phyloP scores from a whole-genome alignment of 2,888 invertebrate genomes.

The Leptogaster cylindrica region DNA sequence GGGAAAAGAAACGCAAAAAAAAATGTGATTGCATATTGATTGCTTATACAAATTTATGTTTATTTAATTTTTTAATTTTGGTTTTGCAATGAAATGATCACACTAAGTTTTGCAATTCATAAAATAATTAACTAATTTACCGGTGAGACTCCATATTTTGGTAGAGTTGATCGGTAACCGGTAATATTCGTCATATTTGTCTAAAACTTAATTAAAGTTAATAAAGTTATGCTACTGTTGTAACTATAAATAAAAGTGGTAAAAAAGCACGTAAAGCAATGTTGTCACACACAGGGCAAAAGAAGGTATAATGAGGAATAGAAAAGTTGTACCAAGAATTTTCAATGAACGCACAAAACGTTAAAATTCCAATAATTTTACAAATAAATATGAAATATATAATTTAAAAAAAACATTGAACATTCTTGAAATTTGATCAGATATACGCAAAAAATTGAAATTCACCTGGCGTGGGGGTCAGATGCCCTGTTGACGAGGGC shows the following conservation, averaged over 20 bases:
- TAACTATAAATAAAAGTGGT: slow-evolving; percentile 35
- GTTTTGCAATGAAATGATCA: slow-evolving; percentile 34
- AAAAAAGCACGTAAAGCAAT: slow-evolving; percentile 40
- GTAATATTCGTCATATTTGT: slow-evolving; percentile 62
- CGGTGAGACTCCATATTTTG: slow-evolving; percentile 62
- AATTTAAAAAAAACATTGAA: too few species aligned
- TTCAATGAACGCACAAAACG: slow-evolving; percentile 1
- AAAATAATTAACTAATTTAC: slow-evolving; percentile 57
- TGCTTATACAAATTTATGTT: too few species aligned
- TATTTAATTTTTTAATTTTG: too few species aligned
- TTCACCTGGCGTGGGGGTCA: slow-evolving; percentile 67
- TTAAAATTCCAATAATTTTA: too few species aligned
- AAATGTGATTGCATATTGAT: too few species aligned
- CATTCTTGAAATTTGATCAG: neutral
- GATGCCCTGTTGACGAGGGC: slow-evolving; percentile 67
- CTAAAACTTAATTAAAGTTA: slow-evolving; percentile 56
- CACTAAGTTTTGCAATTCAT: slow-evolving; percentile 30
- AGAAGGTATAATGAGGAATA: slow-evolving; percentile 24
- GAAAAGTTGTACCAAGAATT: slow-evolving; percentile 19
- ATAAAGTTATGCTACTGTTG: slow-evolving; percentile 41
- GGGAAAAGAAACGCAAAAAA: neutral
- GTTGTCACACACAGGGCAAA: slow-evolving; percentile 32
- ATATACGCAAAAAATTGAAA: slow-evolving; percentile 10
- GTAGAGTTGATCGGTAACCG: slow-evolving; percentile 62
- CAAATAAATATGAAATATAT: too few species aligned